A percentile compares a stretch with the other conserved stretches of the same genome.
Evolutionary conservation across 1,140 invertebrate species (phyloP).

Genomic region (Ceratina japonica): DNA sequence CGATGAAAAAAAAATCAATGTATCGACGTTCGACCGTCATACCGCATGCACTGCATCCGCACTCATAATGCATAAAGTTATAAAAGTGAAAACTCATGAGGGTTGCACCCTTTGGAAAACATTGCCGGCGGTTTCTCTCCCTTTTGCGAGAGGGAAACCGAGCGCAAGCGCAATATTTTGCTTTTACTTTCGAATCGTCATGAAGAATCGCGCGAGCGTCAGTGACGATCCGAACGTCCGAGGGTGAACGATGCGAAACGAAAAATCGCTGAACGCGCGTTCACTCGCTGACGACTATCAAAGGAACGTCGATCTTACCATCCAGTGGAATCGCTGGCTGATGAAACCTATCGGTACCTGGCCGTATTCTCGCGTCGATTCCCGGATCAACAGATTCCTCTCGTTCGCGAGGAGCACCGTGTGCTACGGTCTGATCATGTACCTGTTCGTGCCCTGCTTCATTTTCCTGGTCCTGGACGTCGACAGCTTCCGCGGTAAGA

Average conservation of each 20-base stretch:
- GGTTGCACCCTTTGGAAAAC: not conserved
- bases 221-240: too few species aligned
- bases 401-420: not conserved
- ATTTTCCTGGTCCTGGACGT: slow-evolving; percentile 40
- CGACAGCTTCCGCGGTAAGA: slow-evolving; percentile 45
- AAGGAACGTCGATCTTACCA: slow-evolving; percentile 1
- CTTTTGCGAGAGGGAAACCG: not conserved
- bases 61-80: not conserved
- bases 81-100: not conserved
- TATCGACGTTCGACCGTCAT: not conserved
- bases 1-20: slow-evolving; percentile 18
- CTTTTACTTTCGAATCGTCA: not conserved
- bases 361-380: not conserved
- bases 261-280: not conserved
- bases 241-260: slow-evolving; percentile 17
- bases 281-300: slow-evolving; percentile 4
- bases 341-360: slow-evolving; percentile 48
- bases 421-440: not conserved
- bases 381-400: not conserved
- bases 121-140: not conserved
- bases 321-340: slow-evolving; percentile 36
- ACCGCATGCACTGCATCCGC: not conserved
- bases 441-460: not conserved
- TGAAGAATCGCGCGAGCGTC: not conserved
- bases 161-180: slow-evolving; percentile 12